Percentiles rank a stretch among this genome's conserved stretches.
These are phyloP conservation scores for Drosophila leontia DNA, from an alignment of 1,140 invertebrate genomes.

Conservation along the genomic window DNA sequence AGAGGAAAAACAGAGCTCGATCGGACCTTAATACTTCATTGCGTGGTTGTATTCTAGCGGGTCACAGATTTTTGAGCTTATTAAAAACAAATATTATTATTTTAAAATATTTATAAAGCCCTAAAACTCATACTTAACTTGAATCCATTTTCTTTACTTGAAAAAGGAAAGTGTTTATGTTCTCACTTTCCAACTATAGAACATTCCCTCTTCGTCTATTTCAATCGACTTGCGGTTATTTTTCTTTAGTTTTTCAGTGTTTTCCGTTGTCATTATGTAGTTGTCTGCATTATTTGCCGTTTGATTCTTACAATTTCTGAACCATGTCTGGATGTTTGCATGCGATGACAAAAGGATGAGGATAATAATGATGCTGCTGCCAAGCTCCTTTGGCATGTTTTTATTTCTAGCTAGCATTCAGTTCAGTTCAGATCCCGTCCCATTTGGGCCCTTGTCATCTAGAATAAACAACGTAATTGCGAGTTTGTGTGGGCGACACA, in stretches of 20 bases:
- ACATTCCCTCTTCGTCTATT: slow-evolving; percentile 33
- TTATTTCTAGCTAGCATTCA: slow-evolving; percentile 51
- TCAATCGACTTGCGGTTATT: slow-evolving; percentile 1
- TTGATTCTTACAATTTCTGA: slow-evolving; percentile 75
- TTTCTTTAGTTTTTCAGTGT: slow-evolving; percentile 42
- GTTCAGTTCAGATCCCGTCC: slow-evolving; percentile 6
- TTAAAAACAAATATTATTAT: no score
- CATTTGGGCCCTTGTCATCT: slow-evolving; percentile 70
- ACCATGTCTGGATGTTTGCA: slow-evolving; percentile 75
- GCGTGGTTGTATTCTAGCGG: no score
- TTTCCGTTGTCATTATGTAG: slow-evolving; percentile 66
- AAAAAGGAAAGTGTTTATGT: neutral
- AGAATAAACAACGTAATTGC: slow-evolving; percentile 83
- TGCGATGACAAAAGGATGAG: slow-evolving; percentile 68
- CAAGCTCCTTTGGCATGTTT: slow-evolving; percentile 48
- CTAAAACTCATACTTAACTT: no score
- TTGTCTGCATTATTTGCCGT: slow-evolving; percentile 75
- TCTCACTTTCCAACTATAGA: slow-evolving; percentile 1
- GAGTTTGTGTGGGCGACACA: slow-evolving; percentile 79
- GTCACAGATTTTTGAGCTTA: no score
- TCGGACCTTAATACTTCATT: no score
- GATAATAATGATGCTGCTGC: slow-evolving; percentile 54
- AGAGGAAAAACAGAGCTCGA: no score
- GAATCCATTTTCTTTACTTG: no score
- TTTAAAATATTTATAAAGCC: no score